Conservation (phyloP, 2,113 vertebrate species). For the Aphyosemion australe region DNA sequence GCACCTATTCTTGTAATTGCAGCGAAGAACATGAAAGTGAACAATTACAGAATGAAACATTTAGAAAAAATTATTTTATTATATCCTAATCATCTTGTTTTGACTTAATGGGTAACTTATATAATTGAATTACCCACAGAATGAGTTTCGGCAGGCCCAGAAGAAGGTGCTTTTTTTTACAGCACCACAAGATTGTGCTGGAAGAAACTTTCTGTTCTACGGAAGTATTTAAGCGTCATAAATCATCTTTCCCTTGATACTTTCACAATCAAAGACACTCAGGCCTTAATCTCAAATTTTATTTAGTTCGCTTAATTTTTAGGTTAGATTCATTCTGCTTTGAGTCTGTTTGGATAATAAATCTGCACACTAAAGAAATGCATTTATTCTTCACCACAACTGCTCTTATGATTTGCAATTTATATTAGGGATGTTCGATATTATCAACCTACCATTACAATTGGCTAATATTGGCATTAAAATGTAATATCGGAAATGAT, state of each 20-base stretch:
- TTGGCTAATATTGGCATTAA: too few species aligned
- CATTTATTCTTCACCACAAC: too few species aligned
- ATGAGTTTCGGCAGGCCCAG: conserved; percentile 67
- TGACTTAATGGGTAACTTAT: conserved; percentile 29
- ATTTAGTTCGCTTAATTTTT: neutral
- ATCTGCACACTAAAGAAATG: too few species aligned
- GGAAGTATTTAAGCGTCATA: conserved; percentile 19
- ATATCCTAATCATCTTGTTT: conserved; percentile 22
- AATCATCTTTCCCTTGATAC: conserved; percentile 31
- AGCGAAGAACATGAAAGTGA: conserved; percentile 8
- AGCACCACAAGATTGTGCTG: conserved; percentile 30
- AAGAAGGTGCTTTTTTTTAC: conserved; percentile 38
- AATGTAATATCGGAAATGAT: too few species aligned
- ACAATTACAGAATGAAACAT: neutral
- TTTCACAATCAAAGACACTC: conserved; percentile 23
- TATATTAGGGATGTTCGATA: too few species aligned
- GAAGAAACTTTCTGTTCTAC: conserved; percentile 53
- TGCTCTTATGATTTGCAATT: too few species aligned
- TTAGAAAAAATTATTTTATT: neutral
- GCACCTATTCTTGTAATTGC: conserved; percentile 2
- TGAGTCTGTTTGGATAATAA: too few species aligned
- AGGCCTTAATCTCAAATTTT: neutral
- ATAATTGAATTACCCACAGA: conserved; percentile 32
- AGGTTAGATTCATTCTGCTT: neutral
- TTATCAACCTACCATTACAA: too few species aligned